Evolutionary conservation across 2,113 vertebrate genomes (phyloP).

Genomic region (zebrafish (Danio rerio)): DNA sequence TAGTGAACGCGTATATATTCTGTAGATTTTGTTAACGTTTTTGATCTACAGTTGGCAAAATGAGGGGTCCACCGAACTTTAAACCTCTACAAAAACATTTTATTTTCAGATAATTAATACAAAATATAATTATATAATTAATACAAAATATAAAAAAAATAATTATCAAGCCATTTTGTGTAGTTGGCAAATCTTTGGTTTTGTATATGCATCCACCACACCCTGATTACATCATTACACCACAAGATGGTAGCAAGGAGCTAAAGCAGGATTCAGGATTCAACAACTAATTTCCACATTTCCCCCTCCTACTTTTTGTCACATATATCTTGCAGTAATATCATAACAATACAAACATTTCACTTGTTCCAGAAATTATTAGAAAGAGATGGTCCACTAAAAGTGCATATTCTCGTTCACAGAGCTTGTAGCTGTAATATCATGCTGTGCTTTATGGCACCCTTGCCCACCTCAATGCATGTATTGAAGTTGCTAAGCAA

Average conservation of each 20-base stretch:
- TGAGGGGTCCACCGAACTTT: neutral
- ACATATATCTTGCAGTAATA: neutral
- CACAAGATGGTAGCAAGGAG: constrained; percentile 56
- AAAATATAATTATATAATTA: too few relatives aligned
- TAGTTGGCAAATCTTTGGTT: too few relatives aligned
- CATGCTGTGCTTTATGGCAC: neutral
- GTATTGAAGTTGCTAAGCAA: constrained; percentile 49
- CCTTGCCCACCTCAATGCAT: constrained; percentile 5
- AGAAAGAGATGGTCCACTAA: neutral
- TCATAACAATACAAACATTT: neutral
- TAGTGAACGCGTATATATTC: neutral
- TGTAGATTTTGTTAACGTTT: neutral
- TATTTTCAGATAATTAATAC: neutral
- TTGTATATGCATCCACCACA: constrained; percentile 6
- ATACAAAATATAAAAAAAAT: neutral
- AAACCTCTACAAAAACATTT: neutral
- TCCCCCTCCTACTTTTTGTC: too few relatives aligned
- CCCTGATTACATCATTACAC: constrained; percentile 3
- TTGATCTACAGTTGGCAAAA: neutral
- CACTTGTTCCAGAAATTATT: neutral
- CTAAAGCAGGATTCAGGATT: neutral
- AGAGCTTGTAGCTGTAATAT: neutral
- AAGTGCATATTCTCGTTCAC: neutral
- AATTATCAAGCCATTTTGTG: neutral
- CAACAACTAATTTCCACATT: too few relatives aligned